A percentile compares a stretch with the other conserved stretches of the same genome.
Conservation (phyloP, 2,113 vertebrate genomes). For the Anthoscopus minutus region DNA sequence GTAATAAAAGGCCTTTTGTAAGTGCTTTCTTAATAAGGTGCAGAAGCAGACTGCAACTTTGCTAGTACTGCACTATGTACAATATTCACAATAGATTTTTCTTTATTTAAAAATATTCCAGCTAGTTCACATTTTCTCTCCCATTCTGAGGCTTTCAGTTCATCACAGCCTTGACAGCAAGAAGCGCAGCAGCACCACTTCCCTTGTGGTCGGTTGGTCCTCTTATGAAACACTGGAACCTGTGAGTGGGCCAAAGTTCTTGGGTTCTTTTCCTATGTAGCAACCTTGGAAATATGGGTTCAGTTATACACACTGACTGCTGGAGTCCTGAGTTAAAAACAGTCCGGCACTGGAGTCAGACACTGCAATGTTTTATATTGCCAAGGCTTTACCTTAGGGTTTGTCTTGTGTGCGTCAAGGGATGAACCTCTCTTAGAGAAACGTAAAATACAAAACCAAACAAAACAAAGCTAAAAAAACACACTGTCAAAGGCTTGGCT, state of each 20-base stretch:
- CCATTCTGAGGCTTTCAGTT: constrained; percentile 71
- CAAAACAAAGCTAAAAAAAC: constrained; percentile 61
- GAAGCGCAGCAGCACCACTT: constrained; percentile 67
- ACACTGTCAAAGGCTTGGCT: constrained; percentile 63
- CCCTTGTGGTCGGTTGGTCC: constrained; percentile 67
- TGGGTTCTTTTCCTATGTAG: constrained; percentile 9
- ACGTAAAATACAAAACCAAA: constrained; percentile 65
- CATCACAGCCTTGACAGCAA: constrained; percentile 67
- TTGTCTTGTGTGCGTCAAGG: constrained; percentile 65
- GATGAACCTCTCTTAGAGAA: constrained; percentile 63
- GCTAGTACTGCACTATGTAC: constrained; percentile 81
- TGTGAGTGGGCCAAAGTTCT: constrained; percentile 58
- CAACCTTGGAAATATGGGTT: constrained; percentile 65
- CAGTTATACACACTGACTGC: constrained; percentile 54
- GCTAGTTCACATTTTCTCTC: constrained; percentile 82
- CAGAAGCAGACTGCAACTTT: constrained; percentile 77
- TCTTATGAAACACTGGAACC: constrained; percentile 65
- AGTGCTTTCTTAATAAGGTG: constrained; percentile 85
- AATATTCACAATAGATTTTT: constrained; percentile 81
- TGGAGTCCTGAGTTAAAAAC: constrained; percentile 80
- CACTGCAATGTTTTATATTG: constrained; percentile 63
- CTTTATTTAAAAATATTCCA: constrained; percentile 72
- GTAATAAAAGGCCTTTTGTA: constrained; percentile 74
- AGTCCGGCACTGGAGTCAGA: constrained; percentile 65
- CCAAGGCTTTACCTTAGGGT: constrained; percentile 70